Percentiles rank a stretch among this genome's conserved stretches.
Conservation (phyloP, 2,888 invertebrate species). For the Ferdinandea cuprea region DNA sequence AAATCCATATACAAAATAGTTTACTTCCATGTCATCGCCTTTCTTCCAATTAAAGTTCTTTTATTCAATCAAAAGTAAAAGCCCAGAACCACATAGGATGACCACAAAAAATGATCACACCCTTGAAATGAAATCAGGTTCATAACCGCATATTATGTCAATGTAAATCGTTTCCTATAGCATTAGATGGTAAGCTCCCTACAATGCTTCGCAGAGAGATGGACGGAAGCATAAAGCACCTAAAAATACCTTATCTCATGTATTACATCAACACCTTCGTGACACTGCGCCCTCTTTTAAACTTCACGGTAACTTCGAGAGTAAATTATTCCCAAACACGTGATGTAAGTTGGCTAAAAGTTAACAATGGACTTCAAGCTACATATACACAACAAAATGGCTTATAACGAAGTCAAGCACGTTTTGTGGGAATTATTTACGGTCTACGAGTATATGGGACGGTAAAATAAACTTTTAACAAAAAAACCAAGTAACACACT, state of each 20-base stretch:
- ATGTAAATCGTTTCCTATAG: neutral
- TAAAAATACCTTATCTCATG: conserved; percentile 21
- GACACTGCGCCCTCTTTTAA: conserved; percentile 68
- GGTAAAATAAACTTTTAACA: conserved; percentile 2
- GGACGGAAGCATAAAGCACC: neutral
- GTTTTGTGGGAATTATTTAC: conserved; percentile 65
- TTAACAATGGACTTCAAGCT: conserved; percentile 57
- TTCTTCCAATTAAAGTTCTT: too few species aligned
- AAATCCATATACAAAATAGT: too few species aligned
- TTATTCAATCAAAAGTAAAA: too few species aligned
- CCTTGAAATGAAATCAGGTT: conserved; percentile 1
- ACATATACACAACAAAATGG: conserved; percentile 39
- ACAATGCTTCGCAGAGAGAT: neutral
- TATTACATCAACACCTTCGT: conserved; percentile 70
- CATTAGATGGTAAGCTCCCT: neutral
- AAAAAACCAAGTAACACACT: conserved; percentile 2
- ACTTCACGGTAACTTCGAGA: conserved; percentile 49
- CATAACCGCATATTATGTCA: conserved; percentile 10
- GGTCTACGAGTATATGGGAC: conserved; percentile 58
- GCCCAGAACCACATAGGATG: too few species aligned
- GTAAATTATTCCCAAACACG: conserved; percentile 69
- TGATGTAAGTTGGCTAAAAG: conserved; percentile 65
- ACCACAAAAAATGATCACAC: neutral
- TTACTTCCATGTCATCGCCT: too few species aligned
- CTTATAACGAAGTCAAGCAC: conserved; percentile 57